Base-by-base conservation (phyloP, 2,888 invertebrate genomes). In the Chymomyza fuscimana region DNA sequence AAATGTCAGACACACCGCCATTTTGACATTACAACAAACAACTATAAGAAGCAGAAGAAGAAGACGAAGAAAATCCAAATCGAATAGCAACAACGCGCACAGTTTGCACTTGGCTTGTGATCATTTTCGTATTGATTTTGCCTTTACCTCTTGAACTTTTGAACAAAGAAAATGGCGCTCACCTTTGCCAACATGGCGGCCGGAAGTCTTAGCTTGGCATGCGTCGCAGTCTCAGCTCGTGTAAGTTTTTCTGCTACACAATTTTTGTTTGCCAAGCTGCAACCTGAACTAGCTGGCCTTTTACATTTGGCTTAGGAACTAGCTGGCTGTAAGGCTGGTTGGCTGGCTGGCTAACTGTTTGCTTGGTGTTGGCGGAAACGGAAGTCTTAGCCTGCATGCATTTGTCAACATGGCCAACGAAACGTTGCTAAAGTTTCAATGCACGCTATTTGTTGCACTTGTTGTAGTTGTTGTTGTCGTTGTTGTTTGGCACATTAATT, bases 131-230 rank as follows among this genome's bases (percentile, higher is more conserved):
- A 46, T 46, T 46, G 40, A 46, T 46, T 46, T 46, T 46, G 40
- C 12, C 12, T 46, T 46, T 46, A 12, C 1, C 40, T 46, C 40
- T 46, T 46, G 40, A 46, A 46, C 40, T 46, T 25, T 46, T 46
- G 40, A 12, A 12, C 40, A 12, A 0, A 12, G 12, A 46, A 46
- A 46, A 46, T 46, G 40, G 40, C 40, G 40, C 25, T 58, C 58
- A 22, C 7, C 12, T 25, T 25, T 22, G 58, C 15, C 22, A 46
- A 46, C 40, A 54, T 54, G 58, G 58, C 25, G 58, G 25, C 29
- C 82, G 82, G 85, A 83, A 82, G 80, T 82, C 79, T 86, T 87
- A 80, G 78, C 22, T 12, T 82, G 78, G 80, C 82, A 80, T 83
- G 87, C 87, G 85, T 83, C 78, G 78, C 70, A 69, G 74, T 51